Percentiles rank a stretch among this genome's conserved stretches.
Conservation (phyloP, 2,888 invertebrate genomes). For the Rhodophaea formosa region DNA sequence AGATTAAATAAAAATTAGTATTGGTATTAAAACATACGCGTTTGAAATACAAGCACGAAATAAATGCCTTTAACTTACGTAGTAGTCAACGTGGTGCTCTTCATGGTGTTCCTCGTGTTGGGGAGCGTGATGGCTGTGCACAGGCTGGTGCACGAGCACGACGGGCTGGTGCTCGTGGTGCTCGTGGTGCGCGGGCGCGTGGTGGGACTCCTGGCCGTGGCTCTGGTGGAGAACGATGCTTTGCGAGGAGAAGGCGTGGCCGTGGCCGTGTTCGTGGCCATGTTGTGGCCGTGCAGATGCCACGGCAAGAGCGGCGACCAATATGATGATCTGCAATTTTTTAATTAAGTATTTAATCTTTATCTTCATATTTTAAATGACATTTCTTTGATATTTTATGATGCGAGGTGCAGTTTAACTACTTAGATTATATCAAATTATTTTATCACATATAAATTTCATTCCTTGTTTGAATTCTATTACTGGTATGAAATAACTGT, state of each 20-base stretch:
- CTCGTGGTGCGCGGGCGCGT: slow-evolving; percentile 27
- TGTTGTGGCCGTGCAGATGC: slow-evolving; percentile 40
- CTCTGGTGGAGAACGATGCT: slow-evolving; percentile 46
- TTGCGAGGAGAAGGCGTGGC: slow-evolving; percentile 43
- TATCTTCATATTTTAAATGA: too few species aligned
- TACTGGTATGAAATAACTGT: too few species aligned
- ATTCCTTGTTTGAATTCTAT: too few species aligned
- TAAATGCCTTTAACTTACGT: neutral
- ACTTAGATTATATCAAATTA: too few species aligned
- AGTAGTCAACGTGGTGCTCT: slow-evolving; percentile 17
- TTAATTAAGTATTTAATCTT: neutral
- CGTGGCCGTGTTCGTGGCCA: slow-evolving; percentile 34
- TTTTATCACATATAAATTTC: too few species aligned
- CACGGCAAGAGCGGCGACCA: slow-evolving; percentile 30
- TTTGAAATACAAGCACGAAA: neutral
- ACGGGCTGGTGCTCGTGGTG: slow-evolving; percentile 14
- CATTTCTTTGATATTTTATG: too few species aligned
- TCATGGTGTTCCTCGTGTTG: slow-evolving; percentile 25
- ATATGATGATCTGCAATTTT: slow-evolving; percentile 31
- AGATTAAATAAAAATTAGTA: too few species aligned
- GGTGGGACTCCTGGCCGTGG: slow-evolving; percentile 35
- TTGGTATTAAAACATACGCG: too few species aligned
- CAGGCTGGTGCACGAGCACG: slow-evolving; percentile 18
- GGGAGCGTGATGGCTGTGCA: slow-evolving; percentile 20
- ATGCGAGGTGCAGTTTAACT: too few species aligned